These are phyloP conservation scores for Drosophila bocki DNA, from an alignment of 1,140 invertebrate genomes.

Conservation along the genomic window DNA sequence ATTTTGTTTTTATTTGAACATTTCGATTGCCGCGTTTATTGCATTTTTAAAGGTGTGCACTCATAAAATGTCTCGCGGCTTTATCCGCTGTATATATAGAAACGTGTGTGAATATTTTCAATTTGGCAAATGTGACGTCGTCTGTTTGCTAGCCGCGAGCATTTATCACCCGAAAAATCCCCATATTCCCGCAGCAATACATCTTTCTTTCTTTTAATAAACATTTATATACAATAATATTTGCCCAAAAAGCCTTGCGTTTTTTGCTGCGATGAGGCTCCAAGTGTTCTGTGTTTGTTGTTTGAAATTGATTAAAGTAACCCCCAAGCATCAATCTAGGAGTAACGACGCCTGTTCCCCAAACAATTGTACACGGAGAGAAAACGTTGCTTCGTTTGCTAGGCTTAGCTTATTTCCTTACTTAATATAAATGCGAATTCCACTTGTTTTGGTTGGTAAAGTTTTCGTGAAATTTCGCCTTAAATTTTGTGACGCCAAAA, in stretches of 20 bases:
- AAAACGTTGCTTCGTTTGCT: not conserved
- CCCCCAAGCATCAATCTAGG: conserved; percentile 45
- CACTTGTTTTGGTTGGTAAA: no score
- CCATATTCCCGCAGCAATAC: conserved; percentile 6
- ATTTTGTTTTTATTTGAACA: conserved; percentile 17
- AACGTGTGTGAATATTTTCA: conserved; percentile 39
- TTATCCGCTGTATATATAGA: conserved; percentile 3
- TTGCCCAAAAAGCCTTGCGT: conserved; percentile 68
- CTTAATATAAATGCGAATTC: no score
- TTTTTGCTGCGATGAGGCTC: conserved; percentile 54
- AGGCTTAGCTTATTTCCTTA: no score
- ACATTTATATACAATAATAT: conserved; percentile 63
- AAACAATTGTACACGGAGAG: conserved; percentile 56
- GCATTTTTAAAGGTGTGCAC: conserved; percentile 45
- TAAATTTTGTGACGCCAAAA: no score
- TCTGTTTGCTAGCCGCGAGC: conserved; percentile 42
- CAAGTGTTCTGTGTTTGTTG: conserved; percentile 66
- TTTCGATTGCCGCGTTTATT: conserved; percentile 27
- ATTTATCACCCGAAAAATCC: conserved; percentile 31
- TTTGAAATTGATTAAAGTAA: conserved; percentile 78
- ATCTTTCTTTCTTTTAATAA: conserved; percentile 37
- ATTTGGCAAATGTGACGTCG: conserved; percentile 53
- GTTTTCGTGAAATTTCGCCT: no score
- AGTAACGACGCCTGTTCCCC: conserved; percentile 55
- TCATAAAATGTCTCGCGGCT: conserved; percentile 13